Base-by-base conservation (phyloP, 2,113 vertebrate species). In the Pyrgilauda ruficollis region DNA sequence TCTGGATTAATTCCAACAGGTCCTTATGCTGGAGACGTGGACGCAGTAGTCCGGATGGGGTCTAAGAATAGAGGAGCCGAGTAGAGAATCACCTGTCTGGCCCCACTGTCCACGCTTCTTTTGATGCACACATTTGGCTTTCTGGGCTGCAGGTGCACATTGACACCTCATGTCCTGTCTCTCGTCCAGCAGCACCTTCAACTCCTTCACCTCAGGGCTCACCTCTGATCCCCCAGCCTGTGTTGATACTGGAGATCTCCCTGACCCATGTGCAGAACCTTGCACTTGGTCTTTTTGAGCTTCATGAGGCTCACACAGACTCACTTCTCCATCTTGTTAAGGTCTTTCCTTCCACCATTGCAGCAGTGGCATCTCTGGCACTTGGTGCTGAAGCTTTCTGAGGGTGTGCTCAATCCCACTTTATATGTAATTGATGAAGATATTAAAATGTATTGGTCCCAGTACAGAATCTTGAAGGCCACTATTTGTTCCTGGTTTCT, bases 31-130 rank as follows among this genome's bases (percentile, higher is more conserved):
- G 24, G 5, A 50, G 59, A 63, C 1, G 8, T 16, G 10, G 18
- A 43, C 0, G 0, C 10, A 50, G 11, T 3, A 15, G 18, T 72
- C 4, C 14, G 62, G 19, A 3, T 9, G 14, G 3, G 2, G 1
- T 80, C 14, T 26, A 31, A 56, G 2, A 68, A 26, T 1, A 33
- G 37, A 33, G 18, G 3, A 81, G 28, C 1, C 2, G 24, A 28
- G 9, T 1, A 89, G 13, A 67, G 26, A 30, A 35, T 52, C 21
- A 33, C 8, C 7, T 37, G 12, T 27, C 6, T 33, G 6, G 5
- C 22, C 14, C 6, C 18, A 18, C 15, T 66, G 5, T 27, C 21
- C 13, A 59, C 0, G 0, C 8, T 55, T 2, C 22, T 80, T 23
- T 9, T 11, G n/a, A 22, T 46, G 61, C 16, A 55, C 6, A 41